Evolutionary conservation across 2,797 vertebrate genomes (phyloP).

Genomic region (Coccyzus lansbergi): DNA sequence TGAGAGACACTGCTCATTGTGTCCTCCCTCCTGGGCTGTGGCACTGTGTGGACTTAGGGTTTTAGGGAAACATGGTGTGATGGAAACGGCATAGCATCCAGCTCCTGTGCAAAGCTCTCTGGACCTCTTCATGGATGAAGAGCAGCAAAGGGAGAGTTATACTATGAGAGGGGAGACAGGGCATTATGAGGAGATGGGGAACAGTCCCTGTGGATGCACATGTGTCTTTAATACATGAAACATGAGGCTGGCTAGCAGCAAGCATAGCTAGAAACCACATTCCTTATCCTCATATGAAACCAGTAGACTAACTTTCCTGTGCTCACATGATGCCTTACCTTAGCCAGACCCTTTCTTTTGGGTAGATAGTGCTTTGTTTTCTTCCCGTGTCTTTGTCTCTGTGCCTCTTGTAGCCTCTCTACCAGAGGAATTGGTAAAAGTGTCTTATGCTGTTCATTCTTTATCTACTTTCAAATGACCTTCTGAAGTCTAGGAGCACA

Average conservation of each 20-base stretch:
- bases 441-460: background rate
- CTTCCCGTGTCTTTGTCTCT: background rate
- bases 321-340: background rate
- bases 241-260: background rate
- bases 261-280: background rate
- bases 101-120: background rate
- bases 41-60: accelerated
- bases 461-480: background rate
- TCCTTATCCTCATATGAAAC: background rate
- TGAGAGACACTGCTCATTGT: accelerated
- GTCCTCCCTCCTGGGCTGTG: accelerated
- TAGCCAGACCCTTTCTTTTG: background rate
- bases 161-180: accelerated
- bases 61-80: accelerated
- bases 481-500: background rate
- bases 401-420: background rate
- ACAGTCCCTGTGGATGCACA: background rate
- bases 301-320: background rate
- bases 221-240: background rate
- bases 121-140: background rate
- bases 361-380: background rate
- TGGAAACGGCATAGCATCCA: accelerated
- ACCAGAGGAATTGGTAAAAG: background rate
- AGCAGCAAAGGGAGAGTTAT: background rate
- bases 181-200: background rate